These are phyloP conservation scores for Lacerta bilineata DNA, from an alignment of 2,797 vertebrate genomes.

Conservation along the genomic window DNA sequence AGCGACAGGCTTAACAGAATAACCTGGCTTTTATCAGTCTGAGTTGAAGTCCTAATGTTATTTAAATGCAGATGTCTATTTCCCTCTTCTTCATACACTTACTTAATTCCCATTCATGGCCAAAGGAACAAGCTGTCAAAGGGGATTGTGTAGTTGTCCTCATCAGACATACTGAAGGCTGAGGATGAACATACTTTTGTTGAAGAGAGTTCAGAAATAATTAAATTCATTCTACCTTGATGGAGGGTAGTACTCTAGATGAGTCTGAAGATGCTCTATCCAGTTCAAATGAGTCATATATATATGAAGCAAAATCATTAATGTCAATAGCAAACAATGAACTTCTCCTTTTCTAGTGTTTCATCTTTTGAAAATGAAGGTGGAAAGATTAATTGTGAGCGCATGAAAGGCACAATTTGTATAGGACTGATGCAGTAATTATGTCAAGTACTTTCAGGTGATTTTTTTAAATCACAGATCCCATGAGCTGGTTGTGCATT, in stretches of 20 bases:
- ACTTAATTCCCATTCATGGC: slow-evolving; percentile 39
- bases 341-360: background rate
- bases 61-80: slow-evolving; percentile 31
- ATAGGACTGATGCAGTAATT: background rate
- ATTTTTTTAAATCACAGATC: background rate
- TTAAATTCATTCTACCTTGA: slow-evolving; percentile 40
- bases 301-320: background rate
- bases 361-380: slow-evolving; percentile 10
- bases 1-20: slow-evolving; percentile 15
- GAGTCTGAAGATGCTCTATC: background rate
- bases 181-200: slow-evolving; percentile 22
- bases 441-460: background rate
- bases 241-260: slow-evolving; percentile 32
- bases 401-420: background rate
- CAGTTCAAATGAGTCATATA: background rate
- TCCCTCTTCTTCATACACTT: slow-evolving; percentile 27
- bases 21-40: slow-evolving; percentile 30
- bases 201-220: slow-evolving; percentile 30
- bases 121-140: slow-evolving; percentile 40
- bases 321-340: background rate
- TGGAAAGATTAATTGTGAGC: background rate
- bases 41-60: slow-evolving; percentile 37
- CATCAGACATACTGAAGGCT: slow-evolving; percentile 10
- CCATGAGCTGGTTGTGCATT: background rate
- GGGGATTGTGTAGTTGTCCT: slow-evolving; percentile 38